Percentiles rank a stretch among this genome's conserved stretches.
Conservation (phyloP, 1,140 invertebrate species). For the Holotrichia oblita region DNA sequence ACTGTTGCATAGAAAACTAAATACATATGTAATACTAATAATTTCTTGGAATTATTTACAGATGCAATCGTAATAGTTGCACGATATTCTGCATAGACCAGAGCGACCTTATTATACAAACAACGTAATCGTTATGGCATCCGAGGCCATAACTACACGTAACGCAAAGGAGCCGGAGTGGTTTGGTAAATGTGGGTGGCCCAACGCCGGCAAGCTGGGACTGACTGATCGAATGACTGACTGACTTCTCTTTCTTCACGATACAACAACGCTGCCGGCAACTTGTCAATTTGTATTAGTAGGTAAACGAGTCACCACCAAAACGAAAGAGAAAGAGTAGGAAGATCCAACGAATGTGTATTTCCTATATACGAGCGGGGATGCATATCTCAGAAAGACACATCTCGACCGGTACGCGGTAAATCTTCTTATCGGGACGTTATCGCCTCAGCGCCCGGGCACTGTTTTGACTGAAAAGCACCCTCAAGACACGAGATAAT, state of each 20-base stretch:
- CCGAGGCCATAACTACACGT: conserved; percentile 41
- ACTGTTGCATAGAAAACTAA: neutral
- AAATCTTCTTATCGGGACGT: conserved; percentile 42
- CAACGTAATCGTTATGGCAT: conserved; percentile 31
- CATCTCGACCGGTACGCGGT: conserved; percentile 12
- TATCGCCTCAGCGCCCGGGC: conserved; percentile 33
- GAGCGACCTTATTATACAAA: conserved; percentile 2
- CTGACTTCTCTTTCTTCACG: conserved; percentile 9
- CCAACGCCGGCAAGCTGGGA: conserved; percentile 30
- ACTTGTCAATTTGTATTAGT: conserved; percentile 45
- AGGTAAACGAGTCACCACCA: conserved; percentile 39
- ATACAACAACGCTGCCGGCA: conserved; percentile 40
- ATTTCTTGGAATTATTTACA: conserved; percentile 26
- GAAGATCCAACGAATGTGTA: neutral
- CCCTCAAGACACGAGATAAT: conserved; percentile 41
- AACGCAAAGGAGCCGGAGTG: conserved; percentile 40
- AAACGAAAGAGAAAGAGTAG: neutral
- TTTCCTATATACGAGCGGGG: neutral
- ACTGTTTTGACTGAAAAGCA: conserved; percentile 46
- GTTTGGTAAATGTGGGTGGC: conserved; percentile 45
- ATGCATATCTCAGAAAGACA: neutral
- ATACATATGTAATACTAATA: neutral
- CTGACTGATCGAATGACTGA: conserved; percentile 27
- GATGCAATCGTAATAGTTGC: conserved; percentile 29
- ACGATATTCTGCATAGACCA: conserved; percentile 15